phyloP scores from a whole-genome alignment of 2,888 invertebrate species.

The Synanthedon formicaeformis region DNA sequence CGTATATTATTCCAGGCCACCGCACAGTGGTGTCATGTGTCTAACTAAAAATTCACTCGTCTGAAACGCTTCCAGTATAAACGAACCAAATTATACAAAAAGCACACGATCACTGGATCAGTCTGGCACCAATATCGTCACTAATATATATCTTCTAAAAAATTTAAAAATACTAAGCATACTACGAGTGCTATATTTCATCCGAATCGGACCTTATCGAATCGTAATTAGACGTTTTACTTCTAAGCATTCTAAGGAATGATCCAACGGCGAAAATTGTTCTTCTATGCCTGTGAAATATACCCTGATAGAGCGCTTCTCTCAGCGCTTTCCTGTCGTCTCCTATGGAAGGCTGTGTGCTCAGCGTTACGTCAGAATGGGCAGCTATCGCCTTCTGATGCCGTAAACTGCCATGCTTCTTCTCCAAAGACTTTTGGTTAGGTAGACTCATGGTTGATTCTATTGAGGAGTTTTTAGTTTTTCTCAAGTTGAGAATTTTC shows the following conservation, averaged over 20 bases:
- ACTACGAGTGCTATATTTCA: constrained; percentile 58
- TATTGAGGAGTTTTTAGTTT: constrained; percentile 64
- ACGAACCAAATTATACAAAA: constrained; percentile 17
- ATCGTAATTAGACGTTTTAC: constrained; percentile 81
- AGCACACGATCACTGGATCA: constrained; percentile 46
- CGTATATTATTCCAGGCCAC: background rate
- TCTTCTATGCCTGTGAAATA: constrained; percentile 80
- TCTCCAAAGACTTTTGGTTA: constrained; percentile 65
- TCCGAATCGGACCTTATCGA: constrained; percentile 75
- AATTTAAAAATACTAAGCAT: constrained; percentile 9
- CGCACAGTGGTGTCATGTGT: background rate
- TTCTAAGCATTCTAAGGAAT: constrained; percentile 79
- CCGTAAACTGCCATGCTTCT: constrained; percentile 66
- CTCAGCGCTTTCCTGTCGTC: constrained; percentile 77
- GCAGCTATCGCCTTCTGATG: constrained; percentile 73
- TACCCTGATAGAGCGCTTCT: constrained; percentile 81
- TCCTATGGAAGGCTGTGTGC: constrained; percentile 54
- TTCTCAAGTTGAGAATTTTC: constrained; percentile 53
- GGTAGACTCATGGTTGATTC: constrained; percentile 67
- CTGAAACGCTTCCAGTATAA: background rate
- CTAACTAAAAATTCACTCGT: background rate
- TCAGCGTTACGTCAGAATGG: constrained; percentile 70
- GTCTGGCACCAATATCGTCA: constrained; percentile 48
- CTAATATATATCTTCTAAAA: constrained; percentile 14
- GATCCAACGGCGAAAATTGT: constrained; percentile 83